These are phyloP conservation scores for Anser brachyrhynchus DNA, from an alignment of 2,113 vertebrate species.

Conservation along the genomic window DNA sequence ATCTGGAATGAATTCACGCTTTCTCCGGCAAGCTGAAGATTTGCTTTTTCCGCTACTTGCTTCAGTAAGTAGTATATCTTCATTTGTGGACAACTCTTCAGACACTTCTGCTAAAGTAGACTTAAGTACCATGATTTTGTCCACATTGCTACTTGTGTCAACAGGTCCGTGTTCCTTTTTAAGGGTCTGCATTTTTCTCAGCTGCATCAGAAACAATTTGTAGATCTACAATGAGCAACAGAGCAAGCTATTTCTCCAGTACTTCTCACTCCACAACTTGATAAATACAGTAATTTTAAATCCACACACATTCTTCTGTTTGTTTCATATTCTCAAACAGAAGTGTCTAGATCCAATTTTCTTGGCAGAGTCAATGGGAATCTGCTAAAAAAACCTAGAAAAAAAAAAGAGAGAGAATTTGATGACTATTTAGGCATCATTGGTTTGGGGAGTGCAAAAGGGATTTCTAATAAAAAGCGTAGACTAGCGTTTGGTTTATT, in stretches of 20 bases:
- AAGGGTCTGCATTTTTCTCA: conserved; percentile 91
- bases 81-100: conserved; percentile 75
- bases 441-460: background rate
- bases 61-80: conserved; percentile 78
- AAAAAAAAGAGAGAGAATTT: background rate
- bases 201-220: conserved; percentile 78
- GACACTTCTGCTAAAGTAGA: conserved; percentile 81
- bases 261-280: conserved; percentile 40
- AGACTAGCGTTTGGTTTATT: background rate
- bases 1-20: conserved; percentile 94
- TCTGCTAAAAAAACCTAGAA: conserved; percentile 64
- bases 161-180: conserved; percentile 85
- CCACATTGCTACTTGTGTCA: conserved; percentile 77
- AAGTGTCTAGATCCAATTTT: background rate
- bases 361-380: background rate
- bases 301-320: conserved; percentile 67
- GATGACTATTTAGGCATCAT: background rate
- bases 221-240: background rate
- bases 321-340: conserved; percentile 13
- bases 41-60: conserved; percentile 78
- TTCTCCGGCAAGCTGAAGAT: conserved; percentile 83
- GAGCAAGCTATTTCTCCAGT: background rate
- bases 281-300: conserved; percentile 38
- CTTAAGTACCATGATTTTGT: conserved; percentile 84
- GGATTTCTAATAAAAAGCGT: background rate